Conservation (phyloP, 1,140 invertebrate species). For the Anoplophora glabripennis region DNA sequence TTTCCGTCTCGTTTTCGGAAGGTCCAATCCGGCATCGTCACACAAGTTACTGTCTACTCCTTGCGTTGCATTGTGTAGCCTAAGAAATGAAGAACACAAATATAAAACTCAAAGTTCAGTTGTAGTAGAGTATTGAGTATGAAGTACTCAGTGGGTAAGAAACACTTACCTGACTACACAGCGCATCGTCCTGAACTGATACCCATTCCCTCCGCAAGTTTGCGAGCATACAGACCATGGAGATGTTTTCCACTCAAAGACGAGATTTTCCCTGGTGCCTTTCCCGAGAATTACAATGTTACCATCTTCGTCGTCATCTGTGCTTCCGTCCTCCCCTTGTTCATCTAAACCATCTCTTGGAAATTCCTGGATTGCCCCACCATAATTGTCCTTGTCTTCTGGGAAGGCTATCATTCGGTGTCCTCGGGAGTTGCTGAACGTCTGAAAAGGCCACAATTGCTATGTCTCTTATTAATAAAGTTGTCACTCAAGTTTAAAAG, state of each 20-base stretch:
- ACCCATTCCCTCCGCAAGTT: conserved; percentile 77
- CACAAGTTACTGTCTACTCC: conserved; percentile 65
- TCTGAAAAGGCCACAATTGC: conserved; percentile 72
- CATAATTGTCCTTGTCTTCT: conserved; percentile 15
- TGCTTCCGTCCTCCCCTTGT: conserved; percentile 8
- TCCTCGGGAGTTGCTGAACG: conserved; percentile 60
- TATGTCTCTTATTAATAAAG: conserved; percentile 50
- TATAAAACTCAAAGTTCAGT: too few species aligned
- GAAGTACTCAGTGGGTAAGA: not conserved
- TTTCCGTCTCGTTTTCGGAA: conserved; percentile 63
- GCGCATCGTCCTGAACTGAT: conserved; percentile 62
- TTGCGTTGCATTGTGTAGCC: conserved; percentile 56
- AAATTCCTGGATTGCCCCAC: conserved; percentile 12
- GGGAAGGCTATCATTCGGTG: conserved; percentile 52
- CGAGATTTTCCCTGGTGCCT: conserved; percentile 53
- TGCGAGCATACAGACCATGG: conserved; percentile 85
- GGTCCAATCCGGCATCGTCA: conserved; percentile 64
- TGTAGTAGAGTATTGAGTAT: too few species aligned
- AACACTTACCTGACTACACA: conserved; percentile 17
- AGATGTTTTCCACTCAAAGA: conserved; percentile 76
- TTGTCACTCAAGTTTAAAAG: not conserved
- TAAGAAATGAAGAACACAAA: not conserved
- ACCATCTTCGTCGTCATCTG: conserved; percentile 22
- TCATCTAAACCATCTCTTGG: conserved; percentile 13
- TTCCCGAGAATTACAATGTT: conserved; percentile 49